Base-by-base conservation (phyloP, 37 sponge, comb jelly and placozoan genomes). In the Crambe crambe region DNA sequence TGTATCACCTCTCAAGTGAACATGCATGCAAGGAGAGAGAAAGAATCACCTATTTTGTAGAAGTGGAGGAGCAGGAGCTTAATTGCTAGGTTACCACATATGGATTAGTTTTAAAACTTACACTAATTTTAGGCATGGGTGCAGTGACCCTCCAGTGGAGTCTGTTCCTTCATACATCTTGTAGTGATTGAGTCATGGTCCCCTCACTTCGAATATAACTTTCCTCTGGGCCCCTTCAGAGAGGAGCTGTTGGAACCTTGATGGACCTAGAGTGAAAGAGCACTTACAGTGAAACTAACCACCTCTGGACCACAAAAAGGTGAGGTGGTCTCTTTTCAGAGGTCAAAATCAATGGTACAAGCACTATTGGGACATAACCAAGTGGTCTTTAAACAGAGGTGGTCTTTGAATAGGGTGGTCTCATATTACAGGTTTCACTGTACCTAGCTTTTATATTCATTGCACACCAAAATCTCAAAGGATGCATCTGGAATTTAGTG, bases 41-140 rank as follows among this genome's bases (percentile, higher is more conserved):
- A 63, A 23, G 72, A 68, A 83, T 77, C 63, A 21, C n/a, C 20
- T 5, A 3, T 27, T 17, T 5, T 36, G 15, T 30, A 41, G 12
- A 22, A 21, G 4, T 20, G 34, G 42, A 23, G 61, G 25, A 21
- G 61, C n/a, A n/a, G n/a, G n/a, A n/a, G 27, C 5, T 25, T 26
- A 60, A 22, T 23, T 25, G 17, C 3, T 58, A 3, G n/a, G n/a
- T n/a, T n/a, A n/a, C n/a, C 3, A 75, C 27, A 30, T 3, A 4
- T 58, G 2, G 10, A 8, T 35, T 34, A 20, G 30, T 20, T 4
- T 37, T 42, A 31, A 37, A 30, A 80, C 87, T 74, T 27, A 91
- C 95, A 80, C 84, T n/a, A 30, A 91, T 32, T 59, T 73, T 81
- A 17, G 95, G 92, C 85, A 83, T 85, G 29, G 93, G 84, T 30